These are phyloP conservation scores for Neuroscelio doddi DNA, from an alignment of 2,888 invertebrate species.

Conservation along the genomic window DNA sequence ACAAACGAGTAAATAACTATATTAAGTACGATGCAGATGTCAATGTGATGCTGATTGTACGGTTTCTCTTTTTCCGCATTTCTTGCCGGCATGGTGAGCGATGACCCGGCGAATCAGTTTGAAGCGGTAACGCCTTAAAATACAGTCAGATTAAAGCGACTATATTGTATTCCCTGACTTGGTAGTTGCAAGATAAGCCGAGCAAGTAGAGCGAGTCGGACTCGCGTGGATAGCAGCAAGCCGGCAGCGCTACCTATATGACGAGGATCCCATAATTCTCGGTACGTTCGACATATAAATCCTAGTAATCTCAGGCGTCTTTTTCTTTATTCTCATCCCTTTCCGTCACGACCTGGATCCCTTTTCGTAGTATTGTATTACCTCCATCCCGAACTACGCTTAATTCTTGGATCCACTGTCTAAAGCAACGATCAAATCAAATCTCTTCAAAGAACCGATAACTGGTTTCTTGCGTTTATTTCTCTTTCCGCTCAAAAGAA, in stretches of 20 bases:
- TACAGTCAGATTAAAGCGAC: slow-evolving; percentile 30
- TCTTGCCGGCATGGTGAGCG: slow-evolving; percentile 8
- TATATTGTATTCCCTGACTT: slow-evolving; percentile 15
- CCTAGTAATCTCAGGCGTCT: slow-evolving; percentile 13
- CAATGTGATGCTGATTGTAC: no score
- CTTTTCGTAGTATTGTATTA: slow-evolving; percentile 11
- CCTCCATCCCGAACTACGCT: slow-evolving; percentile 6
- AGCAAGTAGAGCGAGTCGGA: slow-evolving; percentile 24
- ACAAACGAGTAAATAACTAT: no score
- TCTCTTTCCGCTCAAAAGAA: background rate
- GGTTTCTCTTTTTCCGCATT: no score
- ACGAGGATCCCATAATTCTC: slow-evolving; percentile 36
- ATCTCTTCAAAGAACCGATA: background rate
- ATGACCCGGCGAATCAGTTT: background rate
- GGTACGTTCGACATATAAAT: slow-evolving; percentile 36
- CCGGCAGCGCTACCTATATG: slow-evolving; percentile 18
- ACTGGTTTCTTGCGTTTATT: no score
- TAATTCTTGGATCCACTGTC: slow-evolving; percentile 9
- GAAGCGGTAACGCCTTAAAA: slow-evolving; percentile 28
- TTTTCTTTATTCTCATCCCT: slow-evolving; percentile 32
- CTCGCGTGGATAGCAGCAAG: slow-evolving; percentile 9
- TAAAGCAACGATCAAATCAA: slow-evolving; percentile 2
- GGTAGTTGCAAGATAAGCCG: slow-evolving; percentile 22
- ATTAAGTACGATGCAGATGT: no score
- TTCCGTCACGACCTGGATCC: slow-evolving; percentile 32